Conservation (phyloP, 2,113 vertebrate species). For the Macaca mulatta region DNA sequence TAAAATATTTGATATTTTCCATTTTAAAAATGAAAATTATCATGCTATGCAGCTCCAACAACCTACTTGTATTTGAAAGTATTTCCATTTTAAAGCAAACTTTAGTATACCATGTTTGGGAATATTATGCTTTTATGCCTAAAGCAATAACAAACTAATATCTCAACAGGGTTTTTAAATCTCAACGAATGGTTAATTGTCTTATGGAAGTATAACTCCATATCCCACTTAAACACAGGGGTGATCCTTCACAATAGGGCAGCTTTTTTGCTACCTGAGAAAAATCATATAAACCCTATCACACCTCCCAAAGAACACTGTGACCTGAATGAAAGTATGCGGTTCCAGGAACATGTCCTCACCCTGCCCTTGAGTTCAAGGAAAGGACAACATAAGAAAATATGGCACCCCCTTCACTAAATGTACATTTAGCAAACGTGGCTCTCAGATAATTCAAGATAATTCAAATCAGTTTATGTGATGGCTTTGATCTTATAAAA, state of each 20-base stretch:
- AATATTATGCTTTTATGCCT: background rate
- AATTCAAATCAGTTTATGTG: background rate
- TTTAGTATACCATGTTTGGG: background rate
- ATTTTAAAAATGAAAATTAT: background rate
- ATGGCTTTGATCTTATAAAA: constrained; percentile 5
- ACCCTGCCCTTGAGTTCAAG: constrained; percentile 37
- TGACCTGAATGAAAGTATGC: constrained; percentile 22
- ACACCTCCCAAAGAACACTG: background rate
- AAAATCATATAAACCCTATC: background rate
- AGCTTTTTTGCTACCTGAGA: constrained; percentile 54
- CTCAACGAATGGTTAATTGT: background rate
- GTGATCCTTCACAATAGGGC: background rate
- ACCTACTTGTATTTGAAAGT: background rate
- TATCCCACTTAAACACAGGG: constrained; percentile 25
- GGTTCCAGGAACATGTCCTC: constrained; percentile 52
- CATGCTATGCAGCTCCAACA: background rate
- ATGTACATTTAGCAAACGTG: background rate
- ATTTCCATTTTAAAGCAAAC: background rate
- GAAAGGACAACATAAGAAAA: constrained; percentile 63
- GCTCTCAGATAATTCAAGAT: constrained; percentile 15
- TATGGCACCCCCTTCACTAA: background rate
- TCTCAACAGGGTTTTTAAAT: background rate
- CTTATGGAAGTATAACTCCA: background rate
- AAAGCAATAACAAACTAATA: background rate
- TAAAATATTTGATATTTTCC: constrained; percentile 2